phyloP scores from a whole-genome alignment of 2,113 vertebrate species.

The Gasterosteus nipponicus region DNA sequence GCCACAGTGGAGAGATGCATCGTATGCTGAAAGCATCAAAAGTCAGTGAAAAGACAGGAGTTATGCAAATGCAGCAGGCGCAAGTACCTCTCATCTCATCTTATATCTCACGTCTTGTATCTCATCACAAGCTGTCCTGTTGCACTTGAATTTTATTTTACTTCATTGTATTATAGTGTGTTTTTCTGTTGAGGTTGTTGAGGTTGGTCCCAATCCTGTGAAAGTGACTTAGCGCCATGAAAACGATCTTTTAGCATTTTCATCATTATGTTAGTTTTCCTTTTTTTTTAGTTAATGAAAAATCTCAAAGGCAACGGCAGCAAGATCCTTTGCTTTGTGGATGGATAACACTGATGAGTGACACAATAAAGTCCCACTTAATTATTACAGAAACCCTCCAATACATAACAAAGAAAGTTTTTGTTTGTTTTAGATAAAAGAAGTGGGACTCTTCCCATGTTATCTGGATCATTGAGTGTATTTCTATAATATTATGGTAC shows the following conservation, averaged over 20 bases:
- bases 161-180: not conserved
- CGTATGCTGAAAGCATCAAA: slow-evolving; percentile 14
- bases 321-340: not conserved
- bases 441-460: slow-evolving; percentile 14
- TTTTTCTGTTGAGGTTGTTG: not conserved
- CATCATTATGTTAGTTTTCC: not conserved
- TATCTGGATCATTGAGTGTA: slow-evolving; percentile 43
- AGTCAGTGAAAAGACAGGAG: not conserved
- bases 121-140: not conserved
- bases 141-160: not conserved
- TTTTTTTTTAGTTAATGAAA: not conserved
- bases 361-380: not conserved
- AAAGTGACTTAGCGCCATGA: not conserved
- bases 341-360: not conserved
- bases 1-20: not conserved
- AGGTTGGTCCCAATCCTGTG: not conserved
- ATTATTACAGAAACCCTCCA: not conserved
- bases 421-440: not conserved
- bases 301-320: not conserved
- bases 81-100: not conserved
- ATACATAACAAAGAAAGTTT: not conserved
- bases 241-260: not conserved
- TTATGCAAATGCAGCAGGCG: not conserved
- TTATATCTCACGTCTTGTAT: not conserved
- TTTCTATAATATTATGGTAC: slow-evolving; percentile 46